These are phyloP conservation scores for Labeo rohita DNA, from an alignment of 2,113 vertebrate genomes.

Conservation along the genomic window DNA sequence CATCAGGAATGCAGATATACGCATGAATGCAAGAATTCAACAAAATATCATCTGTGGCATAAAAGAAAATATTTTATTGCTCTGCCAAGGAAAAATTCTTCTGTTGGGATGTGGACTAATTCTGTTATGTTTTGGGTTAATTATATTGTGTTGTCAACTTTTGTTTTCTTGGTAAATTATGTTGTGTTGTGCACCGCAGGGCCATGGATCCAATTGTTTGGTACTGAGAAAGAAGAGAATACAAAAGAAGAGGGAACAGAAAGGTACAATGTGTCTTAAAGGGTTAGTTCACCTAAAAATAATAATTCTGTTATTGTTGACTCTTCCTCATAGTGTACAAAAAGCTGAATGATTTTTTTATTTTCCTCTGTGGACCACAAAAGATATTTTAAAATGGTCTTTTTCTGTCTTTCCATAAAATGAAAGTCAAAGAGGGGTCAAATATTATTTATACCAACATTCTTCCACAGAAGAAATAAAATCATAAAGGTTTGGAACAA, in stretches of 20 bases:
- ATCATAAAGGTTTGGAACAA: background rate
- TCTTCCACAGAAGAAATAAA: background rate
- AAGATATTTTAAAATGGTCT: background rate
- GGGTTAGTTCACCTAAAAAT: background rate
- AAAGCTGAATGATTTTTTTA: background rate
- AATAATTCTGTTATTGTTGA: background rate
- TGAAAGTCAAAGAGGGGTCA: background rate
- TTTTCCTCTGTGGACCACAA: background rate
- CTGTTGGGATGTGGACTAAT: background rate
- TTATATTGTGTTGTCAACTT: slow-evolving; percentile 21
- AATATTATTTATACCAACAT: background rate
- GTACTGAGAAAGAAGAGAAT: background rate
- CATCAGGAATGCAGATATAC: background rate
- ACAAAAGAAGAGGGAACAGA: slow-evolving; percentile 4
- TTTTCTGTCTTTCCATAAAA: background rate
- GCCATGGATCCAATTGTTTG: slow-evolving; percentile 19
- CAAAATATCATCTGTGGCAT: background rate
- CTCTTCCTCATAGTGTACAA: background rate
- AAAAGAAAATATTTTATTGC: background rate
- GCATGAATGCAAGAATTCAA: background rate
- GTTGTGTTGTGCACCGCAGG: background rate
- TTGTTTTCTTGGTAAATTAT: slow-evolving; percentile 6
- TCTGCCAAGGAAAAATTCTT: background rate
- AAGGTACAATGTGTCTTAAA: slow-evolving; percentile 3
- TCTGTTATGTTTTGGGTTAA: slow-evolving; percentile 23